phyloP scores from a whole-genome alignment of 2,797 vertebrate genomes.

The Numenius phaeopus region DNA sequence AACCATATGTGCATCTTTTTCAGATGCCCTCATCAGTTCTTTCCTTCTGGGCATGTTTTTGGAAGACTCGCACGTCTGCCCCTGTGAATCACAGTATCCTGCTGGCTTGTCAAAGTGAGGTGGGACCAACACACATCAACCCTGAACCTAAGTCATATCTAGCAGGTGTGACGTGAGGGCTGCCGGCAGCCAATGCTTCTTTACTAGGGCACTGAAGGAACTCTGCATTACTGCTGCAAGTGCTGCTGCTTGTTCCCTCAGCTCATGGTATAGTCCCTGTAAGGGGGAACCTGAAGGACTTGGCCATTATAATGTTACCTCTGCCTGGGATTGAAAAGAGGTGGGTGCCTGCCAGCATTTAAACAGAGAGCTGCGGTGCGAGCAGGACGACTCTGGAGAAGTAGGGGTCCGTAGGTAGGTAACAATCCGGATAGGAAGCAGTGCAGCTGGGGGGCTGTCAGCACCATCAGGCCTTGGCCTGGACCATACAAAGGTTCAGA shows the following conservation, averaged over 20 bases:
- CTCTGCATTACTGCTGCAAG: background rate
- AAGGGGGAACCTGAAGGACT: background rate
- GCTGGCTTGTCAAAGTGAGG: slow-evolving; percentile 51
- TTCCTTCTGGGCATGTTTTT: slow-evolving; percentile 59
- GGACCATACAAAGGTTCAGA: background rate
- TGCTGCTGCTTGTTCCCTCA: background rate
- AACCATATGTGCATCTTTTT: slow-evolving; percentile 41
- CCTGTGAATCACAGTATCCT: slow-evolving; percentile 53
- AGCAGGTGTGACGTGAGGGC: background rate
- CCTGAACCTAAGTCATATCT: background rate
- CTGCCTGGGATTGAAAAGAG: background rate
- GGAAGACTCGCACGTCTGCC: background rate
- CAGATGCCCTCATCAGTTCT: slow-evolving; percentile 50
- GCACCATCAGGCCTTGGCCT: background rate
- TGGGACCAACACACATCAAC: background rate
- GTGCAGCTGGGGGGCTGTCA: background rate
- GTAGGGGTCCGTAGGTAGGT: background rate
- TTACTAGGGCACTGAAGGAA: background rate
- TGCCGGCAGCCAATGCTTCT: background rate
- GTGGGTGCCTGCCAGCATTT: background rate
- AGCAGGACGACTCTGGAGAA: background rate
- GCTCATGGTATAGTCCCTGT: background rate
- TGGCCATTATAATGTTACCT: background rate
- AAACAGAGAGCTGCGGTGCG: background rate
- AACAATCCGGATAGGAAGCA: background rate